Evolutionary conservation across 2,113 vertebrate genomes (phyloP), one percentile per base, ranked within the genome.

Genomic region (Halichoeres trimaculatus): DNA sequence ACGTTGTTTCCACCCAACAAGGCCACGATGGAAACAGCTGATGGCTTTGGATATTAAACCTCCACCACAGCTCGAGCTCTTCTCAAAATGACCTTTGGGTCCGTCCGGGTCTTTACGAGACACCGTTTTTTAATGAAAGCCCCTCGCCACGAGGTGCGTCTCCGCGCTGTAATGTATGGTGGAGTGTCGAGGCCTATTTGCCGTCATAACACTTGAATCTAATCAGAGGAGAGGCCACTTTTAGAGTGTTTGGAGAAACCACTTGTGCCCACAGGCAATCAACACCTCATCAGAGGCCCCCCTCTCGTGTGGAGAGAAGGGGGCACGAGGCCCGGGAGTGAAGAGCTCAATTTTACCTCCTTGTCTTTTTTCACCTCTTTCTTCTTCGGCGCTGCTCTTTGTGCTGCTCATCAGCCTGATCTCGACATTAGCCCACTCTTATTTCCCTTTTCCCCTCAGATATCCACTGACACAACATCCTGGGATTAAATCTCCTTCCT

Each of bases 221-320:
- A 92, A 92, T 91, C 91, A 92, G 88, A 58, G 88, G 89, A 90
- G 82, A 62, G 85, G 83, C 70, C 86, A 81, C 87, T 92, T 87
- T 83, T 74, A 70, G 84, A 91, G 87, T 85, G 87, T 90, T 89
- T 84, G 86, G 69, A 90, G 89, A 90, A 90, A 85, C 84, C 88
- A 89, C 90, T 92, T 85, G 88, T 90, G 80, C 86, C 89, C 89
- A 88, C 81, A 90, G 86, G 90, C 92, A 92, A 93, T 92, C 90
- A 93, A 91, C 90, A 90, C 90, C 90, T 93, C 90, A 90, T 91
- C 86, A 90, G 75, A 81, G 81, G 74, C 56, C 74, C 73, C 81
- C 81, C 85, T 90, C 89, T 82, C 80, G 65, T 80, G 87, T 85
- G 78, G 72, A 82, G 88, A 85, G 88, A 86, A 57, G 54, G 65